A percentile compares a stretch with the other conserved stretches of the same genome.
These are phyloP conservation scores for Drosophila niveifrons DNA, from an alignment of 2,888 invertebrate species.

Conservation along the genomic window DNA sequence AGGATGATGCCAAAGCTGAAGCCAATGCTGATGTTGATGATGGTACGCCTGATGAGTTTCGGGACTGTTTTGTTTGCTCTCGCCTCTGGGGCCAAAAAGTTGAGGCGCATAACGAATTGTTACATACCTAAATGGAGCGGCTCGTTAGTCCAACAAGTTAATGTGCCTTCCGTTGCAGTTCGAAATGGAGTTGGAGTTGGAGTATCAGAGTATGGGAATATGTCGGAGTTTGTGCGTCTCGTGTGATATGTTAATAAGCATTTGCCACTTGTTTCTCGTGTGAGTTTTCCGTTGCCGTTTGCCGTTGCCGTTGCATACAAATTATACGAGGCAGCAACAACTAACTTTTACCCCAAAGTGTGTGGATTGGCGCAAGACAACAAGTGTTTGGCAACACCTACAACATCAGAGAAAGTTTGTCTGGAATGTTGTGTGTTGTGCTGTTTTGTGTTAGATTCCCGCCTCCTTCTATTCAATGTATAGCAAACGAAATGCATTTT, in stretches of 20 bases:
- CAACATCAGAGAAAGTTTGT: constrained; percentile 68
- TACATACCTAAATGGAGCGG: constrained; percentile 80
- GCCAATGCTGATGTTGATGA: constrained; percentile 45
- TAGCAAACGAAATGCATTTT: constrained; percentile 57
- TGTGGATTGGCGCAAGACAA: constrained; percentile 58
- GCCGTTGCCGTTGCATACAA: constrained; percentile 45
- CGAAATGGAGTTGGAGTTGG: constrained; percentile 14
- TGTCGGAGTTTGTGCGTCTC: constrained; percentile 37
- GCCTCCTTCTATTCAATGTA: constrained; percentile 39
- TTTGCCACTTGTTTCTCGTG: constrained; percentile 69
- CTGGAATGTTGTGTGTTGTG: constrained; percentile 34
- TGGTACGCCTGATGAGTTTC: constrained; percentile 56
- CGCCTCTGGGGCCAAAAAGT: constrained; percentile 36
- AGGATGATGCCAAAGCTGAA: constrained; percentile 28
- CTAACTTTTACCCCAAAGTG: constrained; percentile 44
- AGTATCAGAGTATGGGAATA: constrained; percentile 16
- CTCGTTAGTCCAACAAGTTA: constrained; percentile 80
- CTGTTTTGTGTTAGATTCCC: constrained; percentile 11
- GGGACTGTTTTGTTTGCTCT: constrained; percentile 50
- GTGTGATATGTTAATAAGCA: constrained; percentile 79
- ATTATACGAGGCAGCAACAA: constrained; percentile 56
- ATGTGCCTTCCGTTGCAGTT: constrained; percentile 55
- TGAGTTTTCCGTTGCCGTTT: constrained; percentile 2
- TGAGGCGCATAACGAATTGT: constrained; percentile 79
- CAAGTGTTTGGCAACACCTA: constrained; percentile 79